A percentile compares a stretch with the other conserved stretches of the same genome.
These are phyloP conservation scores for Callaeas wilsoni DNA, from an alignment of 2,113 vertebrate genomes.

Conservation along the genomic window DNA sequence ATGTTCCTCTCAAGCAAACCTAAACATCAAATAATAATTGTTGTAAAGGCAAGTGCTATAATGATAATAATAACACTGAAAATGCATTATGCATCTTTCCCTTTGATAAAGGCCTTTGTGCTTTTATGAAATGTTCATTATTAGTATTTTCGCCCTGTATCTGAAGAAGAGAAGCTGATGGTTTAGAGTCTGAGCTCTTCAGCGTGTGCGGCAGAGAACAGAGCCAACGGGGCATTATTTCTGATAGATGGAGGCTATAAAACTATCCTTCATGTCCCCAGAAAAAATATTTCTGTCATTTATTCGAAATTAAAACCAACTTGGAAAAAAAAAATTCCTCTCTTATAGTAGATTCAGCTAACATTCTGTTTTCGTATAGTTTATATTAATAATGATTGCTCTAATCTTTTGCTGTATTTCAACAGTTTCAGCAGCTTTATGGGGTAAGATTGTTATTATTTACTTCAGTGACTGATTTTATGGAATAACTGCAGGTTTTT, in stretches of 20 bases:
- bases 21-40: conserved; percentile 63
- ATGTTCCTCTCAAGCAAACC: conserved; percentile 54
- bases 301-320: conserved; percentile 48
- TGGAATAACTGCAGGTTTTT: conserved; percentile 43
- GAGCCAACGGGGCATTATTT: not conserved
- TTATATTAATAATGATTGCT: conserved; percentile 48
- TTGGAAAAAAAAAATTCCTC: not conserved
- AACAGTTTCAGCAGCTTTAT: conserved; percentile 68
- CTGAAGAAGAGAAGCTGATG: not conserved
- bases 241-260: conserved; percentile 10
- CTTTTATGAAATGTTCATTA: conserved; percentile 35
- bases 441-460: conserved; percentile 58
- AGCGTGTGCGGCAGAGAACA: not conserved
- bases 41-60: conserved; percentile 30
- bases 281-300: conserved; percentile 13
- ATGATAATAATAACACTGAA: conserved; percentile 2
- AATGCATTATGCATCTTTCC: conserved; percentile 1
- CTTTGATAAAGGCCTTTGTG: conserved; percentile 8
- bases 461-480: conserved; percentile 60
- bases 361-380: conserved; percentile 29
- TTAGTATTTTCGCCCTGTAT: not conserved
- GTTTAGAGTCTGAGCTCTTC: not conserved
- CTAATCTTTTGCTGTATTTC: conserved; percentile 64
- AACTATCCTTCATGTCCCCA: not conserved
- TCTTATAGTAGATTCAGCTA: conserved; percentile 29